A percentile compares a stretch with the other conserved stretches of the same genome.
Evolutionary conservation across 35 echinoderm and acorn worm genomes (phyloP).

Genomic region (Apostichopus parvimensis): DNA sequence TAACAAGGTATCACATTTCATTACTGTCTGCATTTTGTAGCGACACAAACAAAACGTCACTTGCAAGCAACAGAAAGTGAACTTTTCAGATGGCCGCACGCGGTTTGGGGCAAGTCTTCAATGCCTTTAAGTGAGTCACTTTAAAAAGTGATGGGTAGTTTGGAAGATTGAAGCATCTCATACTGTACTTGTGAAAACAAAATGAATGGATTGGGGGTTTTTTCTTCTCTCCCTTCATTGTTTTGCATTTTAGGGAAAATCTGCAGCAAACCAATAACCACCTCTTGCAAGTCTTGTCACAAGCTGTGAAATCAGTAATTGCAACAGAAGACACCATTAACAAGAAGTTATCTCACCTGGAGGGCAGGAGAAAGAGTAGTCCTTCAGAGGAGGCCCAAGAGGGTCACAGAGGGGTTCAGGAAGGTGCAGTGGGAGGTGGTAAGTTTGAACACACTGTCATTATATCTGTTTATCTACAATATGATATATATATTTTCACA

Average conservation of each 20-base stretch:
- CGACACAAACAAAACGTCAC: no score
- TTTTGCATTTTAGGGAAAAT: constrained; percentile 54
- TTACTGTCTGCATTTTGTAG: no score
- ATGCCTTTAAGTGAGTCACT: no score
- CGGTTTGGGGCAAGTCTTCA: no score
- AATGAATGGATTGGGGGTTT: neutral
- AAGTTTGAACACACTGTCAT: constrained; percentile 18
- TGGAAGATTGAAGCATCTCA: no score
- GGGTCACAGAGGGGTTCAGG: neutral
- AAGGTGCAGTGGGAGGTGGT: constrained; percentile 51
- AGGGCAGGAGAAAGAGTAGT: constrained; percentile 45
- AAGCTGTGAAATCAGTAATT: constrained; percentile 72
- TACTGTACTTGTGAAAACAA: no score
- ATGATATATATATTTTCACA: no score
- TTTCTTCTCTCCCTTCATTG: neutral
- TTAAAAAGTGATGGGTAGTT: no score
- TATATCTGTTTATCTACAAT: no score
- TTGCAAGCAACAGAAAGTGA: no score
- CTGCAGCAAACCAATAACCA: constrained; percentile 87
- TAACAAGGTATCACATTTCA: no score
- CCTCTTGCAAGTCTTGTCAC: constrained; percentile 75
- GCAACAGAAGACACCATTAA: constrained; percentile 90
- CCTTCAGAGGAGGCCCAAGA: constrained; percentile 24
- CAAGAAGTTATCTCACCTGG: constrained; percentile 57
- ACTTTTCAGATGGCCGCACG: no score